Evolutionary conservation across 2,113 vertebrate species (phyloP), one percentile per base, ranked within the genome.

Genomic region (Hymenochirus boettgeri): DNA sequence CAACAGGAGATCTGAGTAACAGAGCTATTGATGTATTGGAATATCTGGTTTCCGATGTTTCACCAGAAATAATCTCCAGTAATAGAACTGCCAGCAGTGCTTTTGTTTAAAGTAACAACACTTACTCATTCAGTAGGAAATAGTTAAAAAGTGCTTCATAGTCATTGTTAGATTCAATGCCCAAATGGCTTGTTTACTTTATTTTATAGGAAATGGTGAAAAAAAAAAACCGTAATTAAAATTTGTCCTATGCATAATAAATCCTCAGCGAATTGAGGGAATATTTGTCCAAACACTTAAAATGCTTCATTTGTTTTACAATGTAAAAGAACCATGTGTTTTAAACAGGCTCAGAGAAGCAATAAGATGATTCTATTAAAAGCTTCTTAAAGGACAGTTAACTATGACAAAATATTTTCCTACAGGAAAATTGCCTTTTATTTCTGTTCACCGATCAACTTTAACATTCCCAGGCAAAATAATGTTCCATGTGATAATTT

Each of bases 181-280:
- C 55, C 57, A 58, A 58, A 60, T 59, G 31, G 46, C 19, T 53
- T 69, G 48, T 69, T 69, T 69, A 69, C 18, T 35, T 55, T 55
- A 55, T 39, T 59, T 60, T 69, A 60, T 53, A 31, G 47, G 10
- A 23, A 37, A 9, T 29, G 47, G 31, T 51, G 57, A 42, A 53
- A 69, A 50, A 57, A 42, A 53, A 69, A 50, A 57, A 67, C 55
- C 59, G 50, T 59, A 67, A 67, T 67, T 67, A 67, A 52, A 60
- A 53, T 53, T 52, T 19, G n/a, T 25, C 27, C 51, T 22, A 27
- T 42, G 33, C 24, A 60, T 69, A 53, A 51, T 66, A 69, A 69
- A 60, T 69, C 47, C 33, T 52, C 29, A 11, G 23, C 46, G 60
- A 69, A 60, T 69, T 59, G 24, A 53, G 48, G 24, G 19, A 29